These are phyloP conservation scores for Dicerorhinus sumatrensis DNA, from an alignment of 2,113 vertebrate genomes.

Conservation along the genomic window DNA sequence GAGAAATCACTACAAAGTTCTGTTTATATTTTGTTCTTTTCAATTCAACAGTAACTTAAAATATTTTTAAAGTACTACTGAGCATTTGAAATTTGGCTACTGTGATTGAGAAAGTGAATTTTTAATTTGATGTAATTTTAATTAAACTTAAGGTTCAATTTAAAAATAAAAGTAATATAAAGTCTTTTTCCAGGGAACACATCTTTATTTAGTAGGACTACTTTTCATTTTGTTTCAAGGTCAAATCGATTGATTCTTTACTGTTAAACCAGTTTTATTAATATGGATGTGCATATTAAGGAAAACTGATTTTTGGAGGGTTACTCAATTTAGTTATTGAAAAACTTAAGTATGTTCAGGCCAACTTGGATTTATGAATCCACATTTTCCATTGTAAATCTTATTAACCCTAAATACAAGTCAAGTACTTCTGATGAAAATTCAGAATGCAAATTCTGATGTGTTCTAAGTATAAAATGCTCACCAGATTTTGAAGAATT, in stretches of 20 bases:
- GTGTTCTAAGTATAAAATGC: neutral
- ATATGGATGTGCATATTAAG: neutral
- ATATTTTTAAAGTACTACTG: neutral
- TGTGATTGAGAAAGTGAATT: neutral
- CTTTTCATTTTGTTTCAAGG: slow-evolving; percentile 23
- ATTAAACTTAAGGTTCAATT: slow-evolving; percentile 48
- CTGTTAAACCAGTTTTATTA: neutral
- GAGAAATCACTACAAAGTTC: neutral
- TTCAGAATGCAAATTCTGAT: neutral
- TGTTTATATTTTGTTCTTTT: neutral
- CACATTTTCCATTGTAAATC: neutral
- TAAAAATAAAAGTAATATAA: slow-evolving; percentile 23
- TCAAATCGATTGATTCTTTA: slow-evolving; percentile 1
- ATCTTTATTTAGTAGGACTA: neutral
- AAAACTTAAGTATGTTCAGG: slow-evolving; percentile 12
- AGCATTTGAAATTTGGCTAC: neutral
- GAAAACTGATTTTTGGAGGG: neutral
- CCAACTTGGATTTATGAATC: neutral
- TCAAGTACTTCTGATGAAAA: slow-evolving; percentile 7
- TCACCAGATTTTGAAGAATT: slow-evolving; percentile 18
- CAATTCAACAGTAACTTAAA: neutral
- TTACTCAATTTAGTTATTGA: neutral
- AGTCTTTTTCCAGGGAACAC: neutral
- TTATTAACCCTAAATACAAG: neutral
- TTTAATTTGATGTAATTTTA: neutral